A percentile compares a stretch with the other conserved stretches of the same genome.
phyloP scores from a whole-genome alignment of 1,140 invertebrate genomes.

The Drosophila aff. region DNA sequence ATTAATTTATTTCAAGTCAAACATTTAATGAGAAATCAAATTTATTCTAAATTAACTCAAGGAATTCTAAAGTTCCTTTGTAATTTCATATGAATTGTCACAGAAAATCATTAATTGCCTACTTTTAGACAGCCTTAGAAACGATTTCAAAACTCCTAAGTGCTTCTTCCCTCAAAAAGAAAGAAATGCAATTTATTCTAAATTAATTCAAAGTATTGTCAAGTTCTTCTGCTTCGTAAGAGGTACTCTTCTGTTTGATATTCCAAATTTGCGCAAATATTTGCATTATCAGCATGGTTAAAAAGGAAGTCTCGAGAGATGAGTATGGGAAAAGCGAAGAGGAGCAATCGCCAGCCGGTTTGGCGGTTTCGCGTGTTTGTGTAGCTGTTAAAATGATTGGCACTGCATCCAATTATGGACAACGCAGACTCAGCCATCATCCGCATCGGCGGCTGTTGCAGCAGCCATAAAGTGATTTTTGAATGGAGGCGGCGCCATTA shows the following conservation, averaged over 20 bases:
- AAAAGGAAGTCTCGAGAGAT: constrained; percentile 1
- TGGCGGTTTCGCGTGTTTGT: constrained; percentile 67
- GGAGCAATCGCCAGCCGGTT: constrained; percentile 34
- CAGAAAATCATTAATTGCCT: not conserved
- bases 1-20: too few species aligned
- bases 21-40: too few species aligned
- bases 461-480: constrained; percentile 77
- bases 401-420: constrained; percentile 79
- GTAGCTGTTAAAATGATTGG: constrained; percentile 83
- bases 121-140: not conserved
- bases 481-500: constrained; percentile 78
- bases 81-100: not conserved
- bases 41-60: not conserved
- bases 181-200: not conserved
- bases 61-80: not conserved
- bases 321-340: constrained; percentile 12
- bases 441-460: constrained; percentile 24
- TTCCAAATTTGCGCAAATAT: constrained; percentile 3
- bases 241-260: not conserved
- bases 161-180: not conserved
- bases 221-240: too few species aligned
- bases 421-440: constrained; percentile 37
- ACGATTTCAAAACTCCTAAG: not conserved
- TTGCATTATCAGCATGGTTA: constrained; percentile 71
- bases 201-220: not conserved